phyloP scores from a whole-genome alignment of 2,113 vertebrate genomes.

The Eurystomus gularis region DNA sequence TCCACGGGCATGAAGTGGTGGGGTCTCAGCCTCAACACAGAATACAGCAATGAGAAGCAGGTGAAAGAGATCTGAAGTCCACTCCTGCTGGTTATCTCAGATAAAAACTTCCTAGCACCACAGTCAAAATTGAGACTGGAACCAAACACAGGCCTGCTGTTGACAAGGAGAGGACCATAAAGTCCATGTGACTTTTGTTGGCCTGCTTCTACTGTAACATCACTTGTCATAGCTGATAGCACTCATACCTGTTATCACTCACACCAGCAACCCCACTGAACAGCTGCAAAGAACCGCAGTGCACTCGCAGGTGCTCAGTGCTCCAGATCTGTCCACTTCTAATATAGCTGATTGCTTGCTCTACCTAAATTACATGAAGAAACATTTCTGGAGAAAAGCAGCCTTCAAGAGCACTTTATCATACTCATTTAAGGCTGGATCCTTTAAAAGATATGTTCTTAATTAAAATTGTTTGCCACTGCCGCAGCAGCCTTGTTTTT shows the following conservation, averaged over 20 bases:
- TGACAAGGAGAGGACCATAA: neutral
- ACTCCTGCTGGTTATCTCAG: neutral
- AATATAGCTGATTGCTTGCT: neutral
- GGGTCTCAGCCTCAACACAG: neutral
- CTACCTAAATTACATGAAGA: neutral
- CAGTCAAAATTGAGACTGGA: neutral
- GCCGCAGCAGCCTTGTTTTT: neutral
- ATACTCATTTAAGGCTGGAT: neutral
- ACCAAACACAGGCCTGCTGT: neutral
- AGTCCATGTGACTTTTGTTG: neutral
- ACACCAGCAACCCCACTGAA: neutral
- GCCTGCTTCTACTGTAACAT: neutral
- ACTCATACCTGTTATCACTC: neutral
- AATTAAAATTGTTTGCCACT: neutral
- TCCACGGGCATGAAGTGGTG: neutral
- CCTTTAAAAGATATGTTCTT: neutral
- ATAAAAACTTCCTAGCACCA: neutral
- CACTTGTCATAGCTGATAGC: neutral
- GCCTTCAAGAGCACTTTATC: neutral
- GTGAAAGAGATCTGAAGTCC: neutral
- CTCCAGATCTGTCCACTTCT: neutral
- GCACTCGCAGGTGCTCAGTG: neutral
- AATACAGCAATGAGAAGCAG: neutral
- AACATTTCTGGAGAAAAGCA: neutral
- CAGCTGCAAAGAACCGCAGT: fast-evolving